Conservation (phyloP, 2,113 vertebrate species). For the Plecturocebus donacophilus region DNA sequence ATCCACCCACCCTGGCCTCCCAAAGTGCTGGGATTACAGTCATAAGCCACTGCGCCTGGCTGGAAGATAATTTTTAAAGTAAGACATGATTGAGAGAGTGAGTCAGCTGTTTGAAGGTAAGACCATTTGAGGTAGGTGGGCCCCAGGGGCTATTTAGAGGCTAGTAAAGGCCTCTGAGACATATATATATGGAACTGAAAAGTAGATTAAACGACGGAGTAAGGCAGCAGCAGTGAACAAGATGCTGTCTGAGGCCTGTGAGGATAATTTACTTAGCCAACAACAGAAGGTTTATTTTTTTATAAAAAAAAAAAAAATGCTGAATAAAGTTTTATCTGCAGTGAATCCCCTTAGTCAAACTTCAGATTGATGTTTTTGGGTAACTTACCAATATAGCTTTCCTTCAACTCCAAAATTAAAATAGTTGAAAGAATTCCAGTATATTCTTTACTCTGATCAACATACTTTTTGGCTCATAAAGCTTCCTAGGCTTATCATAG, state of each 20-base stretch:
- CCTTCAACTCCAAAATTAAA: not conserved
- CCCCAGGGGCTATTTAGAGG: not conserved
- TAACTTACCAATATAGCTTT: not conserved
- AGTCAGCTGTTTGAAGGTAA: not conserved
- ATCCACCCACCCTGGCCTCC: too few relatives aligned
- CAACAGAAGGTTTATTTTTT: not conserved
- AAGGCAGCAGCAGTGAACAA: too few relatives aligned
- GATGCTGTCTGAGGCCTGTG: too few relatives aligned
- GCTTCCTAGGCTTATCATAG: not conserved
- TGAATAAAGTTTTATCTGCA: not conserved
- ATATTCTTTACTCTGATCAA: not conserved
- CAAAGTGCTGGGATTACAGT: too few relatives aligned
- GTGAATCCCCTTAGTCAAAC: not conserved
- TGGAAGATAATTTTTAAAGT: not conserved
- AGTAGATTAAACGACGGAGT: not conserved
- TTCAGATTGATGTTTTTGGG: not conserved
- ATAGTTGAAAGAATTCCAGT: not conserved
- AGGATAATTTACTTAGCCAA: not conserved
- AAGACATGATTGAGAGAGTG: not conserved
- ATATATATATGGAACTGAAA: not conserved
- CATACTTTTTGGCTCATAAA: not conserved
- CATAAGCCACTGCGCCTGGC: too few relatives aligned
- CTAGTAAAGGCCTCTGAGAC: too few relatives aligned
- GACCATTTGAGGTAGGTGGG: not conserved
- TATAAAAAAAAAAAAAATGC: not conserved